These are phyloP conservation scores for Phocoena phocoena DNA, from an alignment of 2,113 vertebrate genomes.

Conservation along the genomic window DNA sequence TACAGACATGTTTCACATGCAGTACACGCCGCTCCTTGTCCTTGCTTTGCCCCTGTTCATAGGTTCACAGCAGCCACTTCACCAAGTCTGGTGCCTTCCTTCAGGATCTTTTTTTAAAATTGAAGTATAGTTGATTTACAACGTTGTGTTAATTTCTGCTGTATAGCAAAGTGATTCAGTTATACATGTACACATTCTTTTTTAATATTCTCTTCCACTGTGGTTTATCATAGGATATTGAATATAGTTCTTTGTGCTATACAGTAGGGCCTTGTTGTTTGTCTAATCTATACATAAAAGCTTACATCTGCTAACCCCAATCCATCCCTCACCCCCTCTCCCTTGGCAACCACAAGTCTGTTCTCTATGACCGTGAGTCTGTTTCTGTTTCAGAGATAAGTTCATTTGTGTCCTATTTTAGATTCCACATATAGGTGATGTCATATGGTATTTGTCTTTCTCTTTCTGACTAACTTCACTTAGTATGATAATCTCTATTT, in stretches of 20 bases:
- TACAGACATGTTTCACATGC: not conserved
- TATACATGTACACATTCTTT: not conserved
- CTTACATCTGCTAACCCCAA: too few relatives aligned
- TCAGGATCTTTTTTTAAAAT: not conserved
- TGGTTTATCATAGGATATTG: not conserved
- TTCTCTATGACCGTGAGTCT: too few relatives aligned
- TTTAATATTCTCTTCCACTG: not conserved
- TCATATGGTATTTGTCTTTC: not conserved
- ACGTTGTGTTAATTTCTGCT: not conserved
- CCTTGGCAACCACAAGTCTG: too few relatives aligned
- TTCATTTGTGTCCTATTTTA: not conserved
- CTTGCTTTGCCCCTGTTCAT: not conserved
- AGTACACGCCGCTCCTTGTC: not conserved
- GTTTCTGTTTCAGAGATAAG: not conserved
- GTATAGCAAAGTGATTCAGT: not conserved
- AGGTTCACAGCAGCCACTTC: not conserved
- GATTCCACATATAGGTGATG: not conserved
- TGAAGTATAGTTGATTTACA: not conserved
- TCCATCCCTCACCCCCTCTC: too few relatives aligned
- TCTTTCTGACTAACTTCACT: not conserved
- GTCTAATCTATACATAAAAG: too few relatives aligned
- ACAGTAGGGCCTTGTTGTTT: too few relatives aligned
- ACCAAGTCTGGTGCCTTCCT: too few relatives aligned
- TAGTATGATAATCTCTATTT: not conserved
- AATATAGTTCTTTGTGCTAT: too few relatives aligned